Percentiles rank a stretch among this genome's conserved stretches.
These are phyloP conservation scores for western clawed frog (Xenopus tropicalis) DNA, from an alignment of 2,113 vertebrate genomes.

Conservation along the genomic window UCB_Xtro_10.0 CM004448.2:80658501-80659000, in stretches of 20 bases:
- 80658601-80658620: conserved; percentile 3
- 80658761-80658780: not conserved
- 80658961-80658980: no score
- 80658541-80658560: not conserved
- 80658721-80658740: not conserved
- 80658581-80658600: not conserved
- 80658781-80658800: no score
- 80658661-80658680: not conserved
- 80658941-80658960: no score
- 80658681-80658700: not conserved
- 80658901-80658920: no score
- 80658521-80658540: not conserved
- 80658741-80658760: conserved; percentile 1
- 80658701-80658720: not conserved
- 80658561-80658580: conserved; percentile 8
- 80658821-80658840: no score
- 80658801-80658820: no score
- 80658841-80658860: no score
- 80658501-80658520: not conserved
- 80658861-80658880: no score
- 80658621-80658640: not conserved
- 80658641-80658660: no score
- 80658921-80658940: no score
- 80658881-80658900: no score
- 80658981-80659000: no score